Base-by-base conservation (phyloP, 2,888 invertebrate genomes). In the Deilephila elpenor region DNA sequence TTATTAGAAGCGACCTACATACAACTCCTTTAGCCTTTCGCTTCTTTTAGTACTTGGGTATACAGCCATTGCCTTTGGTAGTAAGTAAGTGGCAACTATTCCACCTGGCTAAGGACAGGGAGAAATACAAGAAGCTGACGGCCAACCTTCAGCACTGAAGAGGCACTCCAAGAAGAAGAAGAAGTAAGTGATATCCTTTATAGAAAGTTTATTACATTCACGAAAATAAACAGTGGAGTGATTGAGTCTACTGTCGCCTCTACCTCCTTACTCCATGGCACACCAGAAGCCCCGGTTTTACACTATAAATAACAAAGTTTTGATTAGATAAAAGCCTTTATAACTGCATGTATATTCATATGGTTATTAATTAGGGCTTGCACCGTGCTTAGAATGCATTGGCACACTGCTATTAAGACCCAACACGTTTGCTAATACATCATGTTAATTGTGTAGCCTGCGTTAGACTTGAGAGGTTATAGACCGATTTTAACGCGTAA, bases 251-350 rank as follows among this genome's bases (percentile, higher is more conserved):
- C 20, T 67, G 20, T 8, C 67, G 59, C 37, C 25, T 73, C 67
- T 73, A 19, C 29, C 5, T 25, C 8, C 5, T 53, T 59, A 67
- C 6, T 71, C 61, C 25, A 5, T 17, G 37, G 29, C 20, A 44
- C 29, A 56, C 37, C 56, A 71, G 37, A 64, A 64, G n/a, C 29
- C 76, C 77, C 76, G 80, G 81, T 81, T 80, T 75, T 80, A 78
- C 78, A 79, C 88, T 86, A 92, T 93, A 93, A 92, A 92, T 92
- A 91, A 91, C 90, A 85, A 85, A 91, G 91, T 92, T 92, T 92
- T 92, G 93, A 93, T 92, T 91, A 88, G 89, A 82, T 81, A 89
- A 89, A 91, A 89, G 80, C 86, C 83, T 83, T 84, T 84, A 89
- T 87, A 87, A 84, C 84, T 78, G 80, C 86, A 88, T 91, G 90